These are phyloP conservation scores for Eilema caniola DNA, from an alignment of 2,888 invertebrate species.

Conservation along the genomic window DNA sequence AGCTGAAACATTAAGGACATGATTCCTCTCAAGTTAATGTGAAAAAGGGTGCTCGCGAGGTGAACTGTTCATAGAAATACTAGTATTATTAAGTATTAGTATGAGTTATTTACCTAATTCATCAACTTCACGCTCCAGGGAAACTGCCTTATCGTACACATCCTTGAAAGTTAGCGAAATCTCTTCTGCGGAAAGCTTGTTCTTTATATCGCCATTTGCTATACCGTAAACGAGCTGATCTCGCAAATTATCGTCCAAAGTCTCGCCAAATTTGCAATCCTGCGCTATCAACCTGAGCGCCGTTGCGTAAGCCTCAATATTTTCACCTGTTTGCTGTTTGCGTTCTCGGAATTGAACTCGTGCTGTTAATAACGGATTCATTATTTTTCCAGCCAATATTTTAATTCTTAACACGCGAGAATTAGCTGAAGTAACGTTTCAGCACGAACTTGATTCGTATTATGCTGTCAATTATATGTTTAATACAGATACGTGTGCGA, in stretches of 20 bases:
- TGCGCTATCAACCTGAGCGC: background rate
- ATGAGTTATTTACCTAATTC: background rate
- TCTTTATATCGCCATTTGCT: background rate
- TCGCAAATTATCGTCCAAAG: background rate
- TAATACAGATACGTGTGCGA: background rate
- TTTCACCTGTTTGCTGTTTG: background rate
- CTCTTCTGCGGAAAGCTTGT: background rate
- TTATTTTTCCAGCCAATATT: background rate
- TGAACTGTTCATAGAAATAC: too few relatives aligned
- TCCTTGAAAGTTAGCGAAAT: background rate
- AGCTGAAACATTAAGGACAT: too few relatives aligned
- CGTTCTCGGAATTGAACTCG: background rate
- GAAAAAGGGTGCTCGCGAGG: too few relatives aligned
- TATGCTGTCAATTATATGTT: background rate
- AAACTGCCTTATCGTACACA: background rate
- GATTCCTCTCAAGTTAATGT: too few relatives aligned
- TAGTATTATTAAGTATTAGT: background rate
- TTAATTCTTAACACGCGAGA: background rate
- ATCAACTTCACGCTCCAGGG: background rate
- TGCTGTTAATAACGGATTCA: background rate
- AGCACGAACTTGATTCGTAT: background rate
- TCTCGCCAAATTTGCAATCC: background rate
- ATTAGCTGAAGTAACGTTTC: background rate
- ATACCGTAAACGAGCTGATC: background rate
- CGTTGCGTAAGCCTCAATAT: background rate